phyloP scores from a whole-genome alignment of 2,888 invertebrate genomes.

The Andrena minutula region DNA sequence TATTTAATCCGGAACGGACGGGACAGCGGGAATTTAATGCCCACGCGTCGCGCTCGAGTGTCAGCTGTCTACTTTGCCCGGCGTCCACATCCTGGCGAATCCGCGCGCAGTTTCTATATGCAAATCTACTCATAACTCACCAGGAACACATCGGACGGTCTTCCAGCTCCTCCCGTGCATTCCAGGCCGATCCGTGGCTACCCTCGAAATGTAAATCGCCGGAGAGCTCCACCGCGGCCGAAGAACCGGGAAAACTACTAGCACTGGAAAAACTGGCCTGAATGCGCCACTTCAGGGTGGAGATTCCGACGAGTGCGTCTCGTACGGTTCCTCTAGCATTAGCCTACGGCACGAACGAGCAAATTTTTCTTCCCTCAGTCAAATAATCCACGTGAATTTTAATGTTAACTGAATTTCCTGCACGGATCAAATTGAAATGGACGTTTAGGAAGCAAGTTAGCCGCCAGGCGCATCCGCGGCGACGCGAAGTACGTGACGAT shows the following conservation, averaged over 20 bases:
- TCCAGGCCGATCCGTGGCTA: not conserved
- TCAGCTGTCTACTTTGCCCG: conserved; percentile 75
- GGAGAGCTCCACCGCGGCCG: not conserved
- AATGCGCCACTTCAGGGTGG: conserved; percentile 10
- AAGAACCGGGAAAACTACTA: not conserved
- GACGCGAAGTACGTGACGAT: conserved; percentile 53
- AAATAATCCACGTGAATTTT: not conserved
- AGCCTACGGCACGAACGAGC: no score
- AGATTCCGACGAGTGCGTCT: not conserved
- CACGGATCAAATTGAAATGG: not conserved
- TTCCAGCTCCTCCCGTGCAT: conserved; percentile 18
- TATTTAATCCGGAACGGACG: conserved; percentile 58
- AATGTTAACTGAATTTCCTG: not conserved
- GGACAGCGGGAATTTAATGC: conserved; percentile 73
- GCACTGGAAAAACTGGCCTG: conserved; percentile 16
- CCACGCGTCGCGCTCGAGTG: conserved; percentile 69
- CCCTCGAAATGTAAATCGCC: conserved; percentile 48
- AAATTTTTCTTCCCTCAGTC: not conserved
- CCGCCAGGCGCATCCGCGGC: conserved; percentile 18
- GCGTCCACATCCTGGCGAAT: conserved; percentile 64
- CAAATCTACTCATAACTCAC: conserved; percentile 80
- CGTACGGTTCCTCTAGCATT: not conserved
- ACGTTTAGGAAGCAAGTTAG: conserved; percentile 15
- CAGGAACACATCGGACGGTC: conserved; percentile 66
- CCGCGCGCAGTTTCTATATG: conserved; percentile 78